Evolutionary conservation across 53 echinoderm and acorn worm species (phyloP), one percentile per base, ranked within the genome.

Genomic region (Astropecten irregularis): DNA sequence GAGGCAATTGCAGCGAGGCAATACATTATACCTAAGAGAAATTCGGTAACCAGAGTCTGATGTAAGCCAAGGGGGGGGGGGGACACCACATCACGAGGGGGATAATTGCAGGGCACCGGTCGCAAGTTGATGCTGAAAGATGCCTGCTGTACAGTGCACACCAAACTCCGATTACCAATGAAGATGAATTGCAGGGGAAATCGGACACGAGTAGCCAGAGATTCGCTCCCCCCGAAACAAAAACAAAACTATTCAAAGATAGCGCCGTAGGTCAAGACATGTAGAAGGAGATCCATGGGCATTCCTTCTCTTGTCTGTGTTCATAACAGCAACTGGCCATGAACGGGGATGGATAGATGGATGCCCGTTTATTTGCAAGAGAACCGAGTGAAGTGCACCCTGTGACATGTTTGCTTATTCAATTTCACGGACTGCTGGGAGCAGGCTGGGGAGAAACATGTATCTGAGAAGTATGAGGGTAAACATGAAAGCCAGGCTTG

Each of bases 401-500:
- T 39, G 26, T 27, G 60, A 77, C 47, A 46, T 77, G 59, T 79
- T 79, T 79, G 62, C 79, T 79, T 59, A 79, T 79, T 79, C 61
- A 61, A 79, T 79, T 79, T 40, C 62, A 31, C 30, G 40, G 61
- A 62, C 56, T 62, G 62, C 79, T 61, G 18, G 30, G 23, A 79
- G 79, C 62, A 79, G 33, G 9, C n/a, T n/a, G 42, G 44, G 21
- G 11, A 42, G 42, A 61, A 79, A 62, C 79, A 79, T 61, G 60
- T 44, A 61, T 40, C 30, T 29, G n/a, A 33, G 36, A 48, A 77
- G 77, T 77, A 60, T 40, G 29, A 62, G 63, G 31, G 61, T 29
- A 79, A 79, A 79, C 46, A 62, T n/a, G n/a, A n/a, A n/a, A n/a
- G n/a, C n/a, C n/a, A n/a, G n/a, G n/a, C n/a, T n/a, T n/a, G n/a